Conservation (phyloP, 1,140 invertebrate species). For the Oedothorax gibbosus region DNA sequence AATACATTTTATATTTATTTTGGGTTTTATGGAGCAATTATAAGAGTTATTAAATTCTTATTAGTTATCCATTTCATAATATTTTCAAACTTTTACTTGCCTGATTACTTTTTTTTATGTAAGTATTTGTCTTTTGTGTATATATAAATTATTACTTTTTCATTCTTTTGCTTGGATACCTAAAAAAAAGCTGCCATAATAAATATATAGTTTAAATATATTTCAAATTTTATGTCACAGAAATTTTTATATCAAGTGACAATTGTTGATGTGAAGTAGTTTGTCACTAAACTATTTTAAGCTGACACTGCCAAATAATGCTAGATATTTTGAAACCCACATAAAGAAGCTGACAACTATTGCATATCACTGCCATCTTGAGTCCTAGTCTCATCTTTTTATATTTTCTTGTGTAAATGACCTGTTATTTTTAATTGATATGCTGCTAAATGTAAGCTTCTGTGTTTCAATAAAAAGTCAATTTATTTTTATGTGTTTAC, state of each 20-base stretch:
- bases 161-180: not conserved
- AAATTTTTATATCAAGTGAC: not conserved
- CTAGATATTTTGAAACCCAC: not conserved
- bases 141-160: constrained; percentile 14
- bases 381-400: constrained; percentile 57
- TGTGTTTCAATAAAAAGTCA: constrained; percentile 54
- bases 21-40: too few relatives aligned
- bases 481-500: constrained; percentile 40
- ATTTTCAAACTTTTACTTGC: too few relatives aligned
- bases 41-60: too few relatives aligned
- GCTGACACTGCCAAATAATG: constrained; percentile 54
- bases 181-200: not conserved
- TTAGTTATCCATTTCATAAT: too few relatives aligned
- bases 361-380: constrained; percentile 58
- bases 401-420: constrained; percentile 49
- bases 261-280: not conserved
- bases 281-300: constrained; percentile 22
- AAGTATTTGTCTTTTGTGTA: not conserved
- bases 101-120: too few relatives aligned
- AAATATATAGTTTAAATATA: not conserved
- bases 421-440: constrained; percentile 45
- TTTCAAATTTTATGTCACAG: not conserved
- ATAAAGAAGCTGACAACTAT: constrained; percentile 33
- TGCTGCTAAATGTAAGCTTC: constrained; percentile 53
- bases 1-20: too few relatives aligned